Percentiles rank a stretch among this genome's conserved stretches.
These are phyloP conservation scores for Caloenas nicobarica DNA, from an alignment of 2,113 vertebrate genomes.

Conservation along the genomic window DNA sequence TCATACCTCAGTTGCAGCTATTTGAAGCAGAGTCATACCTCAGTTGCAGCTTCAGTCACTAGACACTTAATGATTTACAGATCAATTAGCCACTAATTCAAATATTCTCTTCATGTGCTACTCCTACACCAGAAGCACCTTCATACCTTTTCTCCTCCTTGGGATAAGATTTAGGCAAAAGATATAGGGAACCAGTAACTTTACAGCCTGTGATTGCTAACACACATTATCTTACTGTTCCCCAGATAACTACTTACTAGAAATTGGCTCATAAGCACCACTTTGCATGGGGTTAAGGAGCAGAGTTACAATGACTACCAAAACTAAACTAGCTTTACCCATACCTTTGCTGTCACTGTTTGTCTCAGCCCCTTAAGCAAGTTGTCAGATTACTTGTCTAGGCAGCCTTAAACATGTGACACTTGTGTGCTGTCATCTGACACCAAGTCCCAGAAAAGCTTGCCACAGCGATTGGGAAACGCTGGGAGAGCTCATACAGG, in stretches of 20 bases:
- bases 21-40: not conserved
- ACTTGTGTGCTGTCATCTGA: conserved; percentile 50
- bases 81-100: not conserved
- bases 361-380: not conserved
- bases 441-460: conserved; percentile 51
- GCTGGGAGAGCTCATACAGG: not conserved
- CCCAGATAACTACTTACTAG: not conserved
- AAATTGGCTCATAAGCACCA: not conserved
- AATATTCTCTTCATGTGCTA: not conserved
- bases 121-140: not conserved
- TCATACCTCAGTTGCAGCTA: not conserved
- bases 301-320: not conserved
- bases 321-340: not conserved
- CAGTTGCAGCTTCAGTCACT: not conserved
- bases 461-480: conserved; percentile 28
- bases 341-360: not conserved
- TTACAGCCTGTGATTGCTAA: not conserved
- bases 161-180: not conserved
- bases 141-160: not conserved
- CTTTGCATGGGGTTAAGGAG: not conserved
- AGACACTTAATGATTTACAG: not conserved
- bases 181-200: not conserved
- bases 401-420: conserved; percentile 45
- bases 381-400: not conserved
- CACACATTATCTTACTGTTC: not conserved